phyloP scores from a whole-genome alignment of 2,888 invertebrate species.

The Stegophylla sp. region DNA sequence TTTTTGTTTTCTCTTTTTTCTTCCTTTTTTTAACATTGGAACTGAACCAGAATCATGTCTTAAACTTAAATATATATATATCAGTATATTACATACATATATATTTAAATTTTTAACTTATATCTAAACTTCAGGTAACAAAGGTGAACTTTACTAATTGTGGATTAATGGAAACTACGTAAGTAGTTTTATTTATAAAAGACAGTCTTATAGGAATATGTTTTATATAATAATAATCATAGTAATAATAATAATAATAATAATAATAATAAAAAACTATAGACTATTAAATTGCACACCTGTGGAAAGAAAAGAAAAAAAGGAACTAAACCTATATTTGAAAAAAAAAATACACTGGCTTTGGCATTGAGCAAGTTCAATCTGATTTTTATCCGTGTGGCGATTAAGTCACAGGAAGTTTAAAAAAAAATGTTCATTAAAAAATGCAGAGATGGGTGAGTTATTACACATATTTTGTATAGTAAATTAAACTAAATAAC shows the following conservation, averaged over 20 bases:
- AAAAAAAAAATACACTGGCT: conserved; percentile 59
- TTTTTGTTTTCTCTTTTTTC: conserved; percentile 19
- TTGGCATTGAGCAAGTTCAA: conserved; percentile 59
- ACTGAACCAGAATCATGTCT: conserved; percentile 46
- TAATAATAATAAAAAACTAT: conserved; percentile 46
- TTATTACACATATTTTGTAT: conserved; percentile 10
- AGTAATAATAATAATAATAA: conserved; percentile 41
- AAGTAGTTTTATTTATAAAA: conserved; percentile 58
- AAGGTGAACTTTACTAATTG: conserved; percentile 51
- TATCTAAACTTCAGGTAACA: conserved; percentile 56
- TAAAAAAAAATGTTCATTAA: conserved; percentile 47
- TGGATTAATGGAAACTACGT: conserved; percentile 57
- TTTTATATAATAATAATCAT: conserved; percentile 44
- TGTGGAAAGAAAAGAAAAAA: conserved; percentile 58
- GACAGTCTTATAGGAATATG: conserved; percentile 58
- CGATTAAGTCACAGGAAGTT: conserved; percentile 48
- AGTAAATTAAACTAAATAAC: background rate
- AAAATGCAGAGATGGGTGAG: conserved; percentile 49
- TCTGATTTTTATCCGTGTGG: conserved; percentile 41
- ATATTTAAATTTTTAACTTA: conserved; percentile 39
- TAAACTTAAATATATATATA: conserved; percentile 26
- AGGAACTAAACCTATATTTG: conserved; percentile 59
- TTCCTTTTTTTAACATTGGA: conserved; percentile 25
- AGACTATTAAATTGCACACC: conserved; percentile 57
- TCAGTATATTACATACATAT: no score